Evolutionary conservation across 37 sponge, comb jelly and placozoan species (phyloP).

Genomic region (Beroe ovata): DNA sequence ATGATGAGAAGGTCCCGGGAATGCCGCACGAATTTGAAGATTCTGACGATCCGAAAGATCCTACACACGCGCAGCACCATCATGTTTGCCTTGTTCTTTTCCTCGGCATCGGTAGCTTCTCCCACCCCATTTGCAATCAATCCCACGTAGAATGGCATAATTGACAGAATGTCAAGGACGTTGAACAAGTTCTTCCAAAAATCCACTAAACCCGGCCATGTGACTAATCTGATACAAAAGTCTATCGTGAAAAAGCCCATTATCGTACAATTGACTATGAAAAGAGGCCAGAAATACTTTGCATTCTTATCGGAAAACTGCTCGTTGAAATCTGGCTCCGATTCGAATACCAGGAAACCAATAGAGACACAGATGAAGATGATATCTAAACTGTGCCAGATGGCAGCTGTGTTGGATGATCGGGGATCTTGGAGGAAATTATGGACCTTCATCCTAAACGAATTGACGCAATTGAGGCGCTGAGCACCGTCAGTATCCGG

Average conservation of each 20-base stretch:
- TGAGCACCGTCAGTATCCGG: neutral
- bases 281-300: neutral
- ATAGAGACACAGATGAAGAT: conserved; percentile 60
- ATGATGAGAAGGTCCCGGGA: conserved; percentile 56
- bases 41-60: conserved; percentile 48
- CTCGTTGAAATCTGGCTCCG: neutral
- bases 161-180: conserved; percentile 50
- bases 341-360: conserved; percentile 27
- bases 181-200: conserved; percentile 65
- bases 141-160: conserved; percentile 34
- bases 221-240: conserved; percentile 3
- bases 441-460: conserved; percentile 57
- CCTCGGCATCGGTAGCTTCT: neutral
- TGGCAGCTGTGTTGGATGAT: conserved; percentile 35
- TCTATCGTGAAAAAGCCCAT: conserved; percentile 60
- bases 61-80: conserved; percentile 37
- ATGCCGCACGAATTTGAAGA: conserved; percentile 55
- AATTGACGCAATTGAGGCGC: conserved; percentile 15
- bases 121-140: neutral
- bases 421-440: conserved; percentile 57
- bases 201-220: conserved; percentile 32
- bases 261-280: conserved; percentile 40
- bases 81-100: neutral
- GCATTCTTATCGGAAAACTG: conserved; percentile 31
- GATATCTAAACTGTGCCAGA: conserved; percentile 58